Evolutionary conservation across 2,113 vertebrate genomes (phyloP).

Genomic region (Callithrix jacchus): DNA sequence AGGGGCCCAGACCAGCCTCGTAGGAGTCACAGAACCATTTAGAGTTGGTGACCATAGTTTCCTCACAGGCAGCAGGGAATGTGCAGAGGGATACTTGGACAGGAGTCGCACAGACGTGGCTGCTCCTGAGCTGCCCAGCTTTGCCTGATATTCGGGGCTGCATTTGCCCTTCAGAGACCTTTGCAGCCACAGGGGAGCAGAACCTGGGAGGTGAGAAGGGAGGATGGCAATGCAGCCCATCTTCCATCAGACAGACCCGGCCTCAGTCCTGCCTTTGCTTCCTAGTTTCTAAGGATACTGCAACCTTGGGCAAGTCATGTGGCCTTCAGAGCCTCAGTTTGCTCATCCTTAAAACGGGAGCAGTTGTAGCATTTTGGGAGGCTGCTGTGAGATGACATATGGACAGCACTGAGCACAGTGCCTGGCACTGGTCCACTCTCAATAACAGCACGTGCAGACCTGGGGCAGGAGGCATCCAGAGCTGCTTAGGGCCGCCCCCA

Average conservation of each 20-base stretch:
- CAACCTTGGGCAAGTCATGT: neutral
- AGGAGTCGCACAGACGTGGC: neutral
- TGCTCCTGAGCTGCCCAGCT: neutral
- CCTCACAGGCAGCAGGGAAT: neutral
- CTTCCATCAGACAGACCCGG: neutral
- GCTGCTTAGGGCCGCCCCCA: neutral
- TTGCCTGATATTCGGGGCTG: neutral
- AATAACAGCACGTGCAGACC: accelerated
- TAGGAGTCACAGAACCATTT: neutral
- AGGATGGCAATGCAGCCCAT: accelerated
- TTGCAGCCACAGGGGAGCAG: no score
- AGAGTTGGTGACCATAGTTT: neutral
- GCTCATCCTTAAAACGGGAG: neutral
- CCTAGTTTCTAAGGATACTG: neutral
- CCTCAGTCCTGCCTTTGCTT: neutral
- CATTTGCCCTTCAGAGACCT: neutral
- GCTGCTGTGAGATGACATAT: neutral
- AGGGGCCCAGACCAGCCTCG: neutral
- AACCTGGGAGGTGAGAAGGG: neutral
- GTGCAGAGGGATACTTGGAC: neutral
- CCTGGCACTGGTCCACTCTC: neutral
- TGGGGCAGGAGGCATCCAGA: neutral
- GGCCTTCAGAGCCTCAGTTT: neutral
- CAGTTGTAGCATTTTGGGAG: neutral
- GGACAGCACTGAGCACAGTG: neutral